These are phyloP conservation scores for Otolemur garnettii DNA, from an alignment of 2,113 vertebrate species.

Conservation along the genomic window DNA sequence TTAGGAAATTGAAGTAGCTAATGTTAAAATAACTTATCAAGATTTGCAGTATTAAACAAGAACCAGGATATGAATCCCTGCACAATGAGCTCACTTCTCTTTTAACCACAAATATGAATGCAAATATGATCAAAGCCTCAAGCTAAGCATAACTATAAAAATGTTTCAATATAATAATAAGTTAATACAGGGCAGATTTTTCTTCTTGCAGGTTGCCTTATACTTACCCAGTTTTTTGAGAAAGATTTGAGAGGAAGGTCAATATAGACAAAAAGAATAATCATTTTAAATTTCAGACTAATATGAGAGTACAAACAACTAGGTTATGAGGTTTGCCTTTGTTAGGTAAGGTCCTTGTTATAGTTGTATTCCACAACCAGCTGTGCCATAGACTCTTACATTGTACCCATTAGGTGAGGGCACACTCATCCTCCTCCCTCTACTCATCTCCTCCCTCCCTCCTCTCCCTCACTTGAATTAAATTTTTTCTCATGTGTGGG, in stretches of 20 bases:
- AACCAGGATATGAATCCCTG: neutral
- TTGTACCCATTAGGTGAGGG: no score
- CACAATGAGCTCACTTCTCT: neutral
- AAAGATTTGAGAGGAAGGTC: neutral
- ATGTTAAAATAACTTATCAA: neutral
- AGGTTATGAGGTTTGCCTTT: no score
- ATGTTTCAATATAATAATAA: neutral
- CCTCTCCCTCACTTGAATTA: no score
- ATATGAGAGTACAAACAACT: no score
- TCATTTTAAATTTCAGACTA: no score
- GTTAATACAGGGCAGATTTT: neutral
- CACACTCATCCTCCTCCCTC: no score
- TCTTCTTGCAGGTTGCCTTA: neutral
- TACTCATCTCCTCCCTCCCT: no score
- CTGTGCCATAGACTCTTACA: no score
- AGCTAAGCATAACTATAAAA: neutral
- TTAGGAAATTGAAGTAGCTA: neutral
- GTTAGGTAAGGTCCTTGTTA: no score
- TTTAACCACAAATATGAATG: neutral
- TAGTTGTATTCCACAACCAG: no score
- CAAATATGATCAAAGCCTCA: neutral
- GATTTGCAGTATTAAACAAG: neutral
- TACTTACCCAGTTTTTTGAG: neutral
- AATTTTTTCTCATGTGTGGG: no score
- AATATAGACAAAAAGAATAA: neutral